Percentiles rank a stretch among this genome's conserved stretches.
Conservation (phyloP, 2,888 invertebrate genomes). For the Chloroclystis v-ata region DNA sequence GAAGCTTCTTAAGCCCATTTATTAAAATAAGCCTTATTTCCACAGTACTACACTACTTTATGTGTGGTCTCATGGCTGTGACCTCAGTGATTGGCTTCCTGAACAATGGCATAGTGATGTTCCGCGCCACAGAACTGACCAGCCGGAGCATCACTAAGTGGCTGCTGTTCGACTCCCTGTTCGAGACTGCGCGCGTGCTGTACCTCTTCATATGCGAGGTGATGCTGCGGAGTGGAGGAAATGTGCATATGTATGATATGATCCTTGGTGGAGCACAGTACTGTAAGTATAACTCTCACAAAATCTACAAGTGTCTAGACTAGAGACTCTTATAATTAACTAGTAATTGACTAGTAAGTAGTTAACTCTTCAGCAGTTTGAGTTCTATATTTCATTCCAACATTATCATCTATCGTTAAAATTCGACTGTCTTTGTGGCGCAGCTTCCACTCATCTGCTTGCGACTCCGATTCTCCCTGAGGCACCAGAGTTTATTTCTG, state of each 20-base stretch:
- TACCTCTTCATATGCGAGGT: conserved; percentile 64
- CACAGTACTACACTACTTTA: conserved; percentile 62
- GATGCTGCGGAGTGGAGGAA: conserved; percentile 53
- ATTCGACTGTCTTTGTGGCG: too few species aligned
- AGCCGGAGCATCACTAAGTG: conserved; percentile 59
- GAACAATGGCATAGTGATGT: conserved; percentile 60
- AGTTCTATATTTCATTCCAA: too few species aligned
- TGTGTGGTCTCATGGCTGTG: conserved; percentile 56
- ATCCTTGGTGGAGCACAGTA: conserved; percentile 62
- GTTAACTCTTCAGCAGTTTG: too few species aligned
- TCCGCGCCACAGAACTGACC: conserved; percentile 47
- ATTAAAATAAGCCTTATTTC: too few species aligned
- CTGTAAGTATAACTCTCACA: conserved; percentile 52
- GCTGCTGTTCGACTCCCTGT: conserved; percentile 65
- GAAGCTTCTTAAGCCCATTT: too few species aligned
- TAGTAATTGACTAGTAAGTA: too few species aligned
- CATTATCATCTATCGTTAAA: too few species aligned
- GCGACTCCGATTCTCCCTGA: too few species aligned
- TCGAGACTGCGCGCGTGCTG: conserved; percentile 63
- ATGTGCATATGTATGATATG: conserved; percentile 57
- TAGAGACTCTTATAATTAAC: too few species aligned
- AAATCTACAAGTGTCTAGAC: too few species aligned
- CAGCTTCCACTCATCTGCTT: too few species aligned
- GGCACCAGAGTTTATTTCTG: too few species aligned
- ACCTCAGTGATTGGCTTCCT: conserved; percentile 61